Evolutionary conservation across 2,113 vertebrate species (phyloP).

Genomic region (Archocentrus centrarchus): DNA sequence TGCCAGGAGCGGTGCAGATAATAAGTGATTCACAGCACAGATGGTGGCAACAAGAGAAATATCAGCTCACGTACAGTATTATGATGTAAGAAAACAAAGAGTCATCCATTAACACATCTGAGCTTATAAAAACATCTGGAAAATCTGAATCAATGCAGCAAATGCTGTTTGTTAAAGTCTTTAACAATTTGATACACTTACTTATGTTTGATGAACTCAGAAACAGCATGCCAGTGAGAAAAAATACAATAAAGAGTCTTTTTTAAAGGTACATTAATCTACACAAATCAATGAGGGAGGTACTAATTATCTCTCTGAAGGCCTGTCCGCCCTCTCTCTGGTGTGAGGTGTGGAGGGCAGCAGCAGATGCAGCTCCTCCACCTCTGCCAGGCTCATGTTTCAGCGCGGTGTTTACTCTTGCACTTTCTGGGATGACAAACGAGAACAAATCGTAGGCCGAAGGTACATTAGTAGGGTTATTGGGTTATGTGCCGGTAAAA

Average conservation of each 20-base stretch:
- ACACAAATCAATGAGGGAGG: slow-evolving; percentile 32
- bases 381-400: slow-evolving; percentile 50
- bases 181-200: background rate
- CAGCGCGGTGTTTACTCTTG: slow-evolving; percentile 44
- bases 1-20: slow-evolving; percentile 30
- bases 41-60: slow-evolving; percentile 56
- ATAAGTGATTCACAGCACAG: slow-evolving; percentile 60
- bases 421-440: slow-evolving; percentile 67
- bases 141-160: background rate
- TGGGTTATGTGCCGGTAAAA: slow-evolving; percentile 61
- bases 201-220: slow-evolving; percentile 17
- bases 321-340: slow-evolving; percentile 20
- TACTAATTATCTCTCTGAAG: slow-evolving; percentile 48
- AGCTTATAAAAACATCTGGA: background rate
- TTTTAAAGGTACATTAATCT: slow-evolving; percentile 49
- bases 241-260: slow-evolving; percentile 18
- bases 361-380: slow-evolving; percentile 23
- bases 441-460: slow-evolving; percentile 64
- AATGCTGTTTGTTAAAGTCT: background rate
- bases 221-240: background rate
- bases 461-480: slow-evolving; percentile 63
- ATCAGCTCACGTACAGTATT: slow-evolving; percentile 19
- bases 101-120: background rate
- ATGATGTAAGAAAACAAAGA: background rate
- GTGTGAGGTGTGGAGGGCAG: slow-evolving; percentile 26